phyloP scores from a whole-genome alignment of 2,113 vertebrate species.

The Mus musculus region GRCm39 chr11:63793501-63794000 shows the following conservation, averaged over 20 bases:
- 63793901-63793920: neutral
- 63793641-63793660: no score
- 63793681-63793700: neutral
- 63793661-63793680: neutral
- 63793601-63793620: neutral
- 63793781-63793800: neutral
- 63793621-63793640: neutral
- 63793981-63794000: neutral
- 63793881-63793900: neutral
- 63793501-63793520: neutral
- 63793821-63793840: neutral
- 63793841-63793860: neutral
- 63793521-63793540: no score
- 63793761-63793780: neutral
- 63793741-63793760: no score
- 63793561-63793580: neutral
- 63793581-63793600: neutral
- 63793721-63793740: neutral
- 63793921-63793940: neutral
- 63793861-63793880: neutral
- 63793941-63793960: neutral
- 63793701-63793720: neutral
- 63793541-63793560: neutral
- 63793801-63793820: rapidly evolving
- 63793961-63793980: neutral